Base-by-base conservation (phyloP, 2,797 vertebrate species). In the Catharus ustulatus region DNA sequence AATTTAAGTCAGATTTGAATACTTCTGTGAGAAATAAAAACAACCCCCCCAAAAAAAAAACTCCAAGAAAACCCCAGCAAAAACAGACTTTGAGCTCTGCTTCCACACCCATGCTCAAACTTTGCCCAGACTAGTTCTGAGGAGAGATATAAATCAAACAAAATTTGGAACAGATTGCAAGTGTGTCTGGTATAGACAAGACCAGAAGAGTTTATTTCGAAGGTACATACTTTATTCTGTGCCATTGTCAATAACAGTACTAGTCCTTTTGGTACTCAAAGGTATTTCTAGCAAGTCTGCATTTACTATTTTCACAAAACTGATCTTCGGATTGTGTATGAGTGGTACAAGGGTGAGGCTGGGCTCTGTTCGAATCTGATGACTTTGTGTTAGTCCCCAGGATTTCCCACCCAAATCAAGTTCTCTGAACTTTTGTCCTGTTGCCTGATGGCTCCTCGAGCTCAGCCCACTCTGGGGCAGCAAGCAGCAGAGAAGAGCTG, bases 401-500 rank as follows among this genome's bases (percentile, higher is more conserved):
- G 18, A n/a, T 22, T 76, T 54, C 46, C n/a, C 48, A 43, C 10
- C 34, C 17, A 58, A 66, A n/a, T 15, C 66, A 34, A 74, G 20
- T 11, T n/a, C 26, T 84, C 59, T 23, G 46, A 81, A 73, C 17
- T 42, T 74, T 38, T 48, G 27, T 90, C 38, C 18, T 36, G 27
- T 15, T 26, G 49, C 34, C 62, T 87, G 77, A 72, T 42, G 66
- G 11, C 27, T 46, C 46, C 42, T 49, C 9, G 2, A 38, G 57
- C 49, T 54, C 71, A 19, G 32, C 22, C 6, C 6, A 1, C 30
- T 32, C 7, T 17, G 16, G 52, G 17, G 42, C 24, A 86, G 42
- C 38, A 62, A 43, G 34, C 6, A 0, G 0, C 58, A 51, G 71
- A 58, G 40, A 59, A 54, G 30, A 45, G 30, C 42, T 0, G 0